Percentiles rank a stretch among this genome's conserved stretches.
Evolutionary conservation across 2,888 invertebrate genomes (phyloP).

Genomic region (Diaprepes abbreviatus): DNA sequence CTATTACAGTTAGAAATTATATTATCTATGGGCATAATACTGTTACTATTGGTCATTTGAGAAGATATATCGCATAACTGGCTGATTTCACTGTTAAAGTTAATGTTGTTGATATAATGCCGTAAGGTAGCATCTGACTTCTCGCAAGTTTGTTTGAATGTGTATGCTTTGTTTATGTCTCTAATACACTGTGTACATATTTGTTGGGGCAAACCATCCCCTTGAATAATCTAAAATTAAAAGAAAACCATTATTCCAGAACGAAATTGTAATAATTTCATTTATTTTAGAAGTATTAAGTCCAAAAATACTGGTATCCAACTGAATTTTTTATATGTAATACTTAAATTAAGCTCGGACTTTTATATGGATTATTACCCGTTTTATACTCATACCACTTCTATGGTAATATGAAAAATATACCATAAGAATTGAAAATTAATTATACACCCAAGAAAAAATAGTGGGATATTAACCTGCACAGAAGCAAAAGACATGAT

Average conservation of each 20-base stretch:
- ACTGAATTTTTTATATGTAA: too few species aligned
- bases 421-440: too few species aligned
- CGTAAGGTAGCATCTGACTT: slow-evolving; percentile 64
- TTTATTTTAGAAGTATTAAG: too few species aligned
- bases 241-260: too few species aligned
- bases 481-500: slow-evolving; percentile 65
- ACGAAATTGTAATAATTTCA: too few species aligned
- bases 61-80: slow-evolving; percentile 53
- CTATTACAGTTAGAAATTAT: slow-evolving; percentile 32
- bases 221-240: slow-evolving; percentile 62
- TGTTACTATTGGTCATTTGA: slow-evolving; percentile 52
- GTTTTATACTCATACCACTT: too few species aligned
- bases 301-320: too few species aligned
- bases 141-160: slow-evolving; percentile 65
- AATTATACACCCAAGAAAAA: too few species aligned
- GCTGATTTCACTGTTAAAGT: slow-evolving; percentile 34
- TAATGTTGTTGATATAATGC: slow-evolving; percentile 61
- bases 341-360: too few species aligned
- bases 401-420: too few species aligned
- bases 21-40: slow-evolving; percentile 32
- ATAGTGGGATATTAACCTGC: slow-evolving; percentile 57
- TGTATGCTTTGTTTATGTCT: slow-evolving; percentile 63
- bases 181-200: slow-evolving; percentile 66
- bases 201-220: slow-evolving; percentile 65
- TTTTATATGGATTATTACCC: too few species aligned